Percentiles rank a stretch among this genome's conserved stretches.
These are phyloP conservation scores for Girardinichthys multiradiatus DNA, from an alignment of 2,113 vertebrate species.

Conservation along the genomic window DNA sequence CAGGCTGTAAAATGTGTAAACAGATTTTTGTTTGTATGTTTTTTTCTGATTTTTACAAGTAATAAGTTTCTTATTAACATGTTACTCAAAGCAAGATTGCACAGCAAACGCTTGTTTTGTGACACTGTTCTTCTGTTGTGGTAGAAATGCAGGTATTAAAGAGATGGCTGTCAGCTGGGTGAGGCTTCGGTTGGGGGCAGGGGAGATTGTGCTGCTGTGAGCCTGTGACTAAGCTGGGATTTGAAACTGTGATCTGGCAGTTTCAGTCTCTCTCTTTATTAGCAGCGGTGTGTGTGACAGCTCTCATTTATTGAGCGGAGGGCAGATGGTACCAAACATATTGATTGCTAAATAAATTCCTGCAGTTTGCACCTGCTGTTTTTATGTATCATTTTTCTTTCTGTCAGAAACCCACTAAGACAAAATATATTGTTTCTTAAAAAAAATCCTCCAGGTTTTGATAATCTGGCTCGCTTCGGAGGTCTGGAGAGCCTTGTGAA, in stretches of 20 bases:
- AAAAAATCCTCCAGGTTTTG: conserved; percentile 69
- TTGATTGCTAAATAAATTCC: conserved; percentile 28
- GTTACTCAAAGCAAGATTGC: background rate
- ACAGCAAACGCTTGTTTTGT: background rate
- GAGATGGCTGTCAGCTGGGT: conserved; percentile 26
- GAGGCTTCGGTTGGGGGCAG: conserved; percentile 54
- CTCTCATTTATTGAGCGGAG: conserved; percentile 45
- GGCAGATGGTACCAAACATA: conserved; percentile 24
- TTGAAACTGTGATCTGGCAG: conserved; percentile 78
- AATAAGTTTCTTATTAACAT: background rate
- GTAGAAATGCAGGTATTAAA: conserved; percentile 43
- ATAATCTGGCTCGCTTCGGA: conserved; percentile 91
- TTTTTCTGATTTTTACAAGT: background rate
- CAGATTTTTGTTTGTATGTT: background rate
- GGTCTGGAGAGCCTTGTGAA: conserved; percentile 91
- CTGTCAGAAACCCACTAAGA: background rate
- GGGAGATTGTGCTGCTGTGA: conserved; percentile 71
- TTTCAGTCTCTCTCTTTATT: conserved; percentile 54
- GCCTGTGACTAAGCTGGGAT: conserved; percentile 74
- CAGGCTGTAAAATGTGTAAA: conserved; percentile 23
- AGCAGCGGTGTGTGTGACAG: conserved; percentile 26
- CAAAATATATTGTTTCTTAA: conserved; percentile 8
- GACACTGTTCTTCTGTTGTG: conserved; percentile 11
- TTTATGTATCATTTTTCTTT: background rate
- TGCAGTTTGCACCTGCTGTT: background rate